Percentiles rank a stretch among this genome's conserved stretches.
phyloP scores from a whole-genome alignment of 2,888 invertebrate genomes.

The Thecocarcelia acutangulata region DNA sequence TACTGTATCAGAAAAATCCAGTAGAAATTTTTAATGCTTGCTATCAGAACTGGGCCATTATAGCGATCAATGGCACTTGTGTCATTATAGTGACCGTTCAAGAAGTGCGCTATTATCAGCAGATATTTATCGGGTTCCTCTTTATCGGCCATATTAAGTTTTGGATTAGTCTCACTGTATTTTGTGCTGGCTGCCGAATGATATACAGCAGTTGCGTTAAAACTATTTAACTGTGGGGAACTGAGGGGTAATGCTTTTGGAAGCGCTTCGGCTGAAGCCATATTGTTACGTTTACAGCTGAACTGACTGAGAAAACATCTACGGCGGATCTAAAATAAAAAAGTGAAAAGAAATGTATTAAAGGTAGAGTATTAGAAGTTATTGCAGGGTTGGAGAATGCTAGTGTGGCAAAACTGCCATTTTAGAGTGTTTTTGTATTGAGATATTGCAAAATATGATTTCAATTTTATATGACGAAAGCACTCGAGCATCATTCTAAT shows the following conservation, averaged over 20 bases:
- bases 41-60: conserved; percentile 84
- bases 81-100: conserved; percentile 77
- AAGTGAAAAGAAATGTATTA: too few relatives aligned
- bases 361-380: too few relatives aligned
- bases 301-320: too few relatives aligned
- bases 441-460: too few relatives aligned
- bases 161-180: conserved; percentile 66
- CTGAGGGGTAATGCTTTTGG: conserved; percentile 2
- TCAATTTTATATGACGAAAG: too few relatives aligned
- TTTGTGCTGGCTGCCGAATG: conserved; percentile 72
- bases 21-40: conserved; percentile 83
- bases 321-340: too few relatives aligned
- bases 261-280: conserved; percentile 36
- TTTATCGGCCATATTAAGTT: conserved; percentile 71
- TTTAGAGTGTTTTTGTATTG: too few relatives aligned
- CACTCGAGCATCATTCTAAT: too few relatives aligned
- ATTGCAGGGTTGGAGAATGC: too few relatives aligned
- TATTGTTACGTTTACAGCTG: background rate
- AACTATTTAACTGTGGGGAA: background rate
- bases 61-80: conserved; percentile 81
- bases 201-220: conserved; percentile 66
- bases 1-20: conserved; percentile 85
- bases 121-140: conserved; percentile 80
- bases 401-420: too few relatives aligned
- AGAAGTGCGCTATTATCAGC: conserved; percentile 77